Evolutionary conservation across 2,113 vertebrate species (phyloP).

Genomic region (Elephantulus edwardii): DNA sequence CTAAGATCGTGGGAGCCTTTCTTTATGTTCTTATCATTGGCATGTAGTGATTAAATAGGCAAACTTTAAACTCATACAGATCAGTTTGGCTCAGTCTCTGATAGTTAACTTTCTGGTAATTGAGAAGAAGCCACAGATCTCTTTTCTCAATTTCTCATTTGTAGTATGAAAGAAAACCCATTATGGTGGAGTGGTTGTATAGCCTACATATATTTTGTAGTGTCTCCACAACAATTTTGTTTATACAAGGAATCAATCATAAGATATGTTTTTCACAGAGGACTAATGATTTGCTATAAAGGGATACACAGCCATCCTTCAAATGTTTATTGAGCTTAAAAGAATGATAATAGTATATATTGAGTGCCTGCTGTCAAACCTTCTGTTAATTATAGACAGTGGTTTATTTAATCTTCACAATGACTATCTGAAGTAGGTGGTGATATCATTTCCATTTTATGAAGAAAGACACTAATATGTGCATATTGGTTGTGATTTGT

Average conservation of each 20-base stretch:
- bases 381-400: not conserved
- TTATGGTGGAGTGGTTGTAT: not conserved
- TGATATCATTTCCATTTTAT: not conserved
- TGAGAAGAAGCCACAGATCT: not conserved
- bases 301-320: not conserved
- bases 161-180: not conserved
- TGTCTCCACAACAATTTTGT: not conserved
- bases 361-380: not conserved
- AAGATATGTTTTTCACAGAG: not conserved
- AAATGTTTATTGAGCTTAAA: constrained; percentile 34
- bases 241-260: not conserved
- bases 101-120: not conserved
- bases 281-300: not conserved
- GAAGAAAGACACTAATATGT: not conserved
- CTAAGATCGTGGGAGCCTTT: not conserved
- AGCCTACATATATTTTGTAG: not conserved
- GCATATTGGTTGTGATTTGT: not conserved
- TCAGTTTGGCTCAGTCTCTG: not conserved
- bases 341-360: not conserved
- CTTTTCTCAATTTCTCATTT: not conserved
- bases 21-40: not conserved
- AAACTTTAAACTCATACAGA: not conserved
- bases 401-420: not conserved
- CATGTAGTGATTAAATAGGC: not conserved
- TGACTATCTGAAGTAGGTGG: not conserved